Evolutionary conservation across 1,140 invertebrate genomes (phyloP).

Genomic region (Zeugodacus cucurbitae): DNA sequence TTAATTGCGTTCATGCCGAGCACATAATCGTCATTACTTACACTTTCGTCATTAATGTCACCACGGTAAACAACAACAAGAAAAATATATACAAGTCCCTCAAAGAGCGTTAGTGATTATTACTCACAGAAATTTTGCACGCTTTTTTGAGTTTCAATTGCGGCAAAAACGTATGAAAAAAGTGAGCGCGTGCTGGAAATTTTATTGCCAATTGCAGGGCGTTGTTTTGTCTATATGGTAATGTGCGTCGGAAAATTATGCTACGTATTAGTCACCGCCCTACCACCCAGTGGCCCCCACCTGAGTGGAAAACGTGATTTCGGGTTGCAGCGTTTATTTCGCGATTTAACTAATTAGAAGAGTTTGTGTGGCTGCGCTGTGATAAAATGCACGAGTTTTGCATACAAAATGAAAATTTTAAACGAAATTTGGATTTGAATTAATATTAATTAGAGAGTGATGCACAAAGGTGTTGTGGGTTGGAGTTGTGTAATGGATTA

Average conservation of each 20-base stretch:
- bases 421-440: too few relatives aligned
- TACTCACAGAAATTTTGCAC: not conserved
- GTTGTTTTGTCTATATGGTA: not conserved
- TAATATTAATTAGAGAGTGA: not conserved
- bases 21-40: conserved; percentile 24
- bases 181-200: not conserved
- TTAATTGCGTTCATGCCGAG: conserved; percentile 6
- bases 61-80: not conserved
- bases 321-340: not conserved
- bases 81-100: not conserved
- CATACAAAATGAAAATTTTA: not conserved
- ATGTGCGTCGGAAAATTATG: not conserved
- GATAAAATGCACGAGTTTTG: not conserved
- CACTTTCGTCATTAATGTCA: not conserved
- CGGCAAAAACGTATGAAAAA: not conserved
- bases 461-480: not conserved
- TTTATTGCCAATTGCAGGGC: not conserved
- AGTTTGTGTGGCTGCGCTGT: not conserved
- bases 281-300: not conserved
- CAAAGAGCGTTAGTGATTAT: not conserved
- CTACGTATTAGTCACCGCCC: not conserved
- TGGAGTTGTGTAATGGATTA: too few relatives aligned
- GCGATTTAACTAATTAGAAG: not conserved
- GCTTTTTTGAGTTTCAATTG: not conserved
- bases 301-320: not conserved